Evolutionary conservation across 2,888 invertebrate genomes (phyloP).

Genomic region (Nephrotoma appendiculata): DNA sequence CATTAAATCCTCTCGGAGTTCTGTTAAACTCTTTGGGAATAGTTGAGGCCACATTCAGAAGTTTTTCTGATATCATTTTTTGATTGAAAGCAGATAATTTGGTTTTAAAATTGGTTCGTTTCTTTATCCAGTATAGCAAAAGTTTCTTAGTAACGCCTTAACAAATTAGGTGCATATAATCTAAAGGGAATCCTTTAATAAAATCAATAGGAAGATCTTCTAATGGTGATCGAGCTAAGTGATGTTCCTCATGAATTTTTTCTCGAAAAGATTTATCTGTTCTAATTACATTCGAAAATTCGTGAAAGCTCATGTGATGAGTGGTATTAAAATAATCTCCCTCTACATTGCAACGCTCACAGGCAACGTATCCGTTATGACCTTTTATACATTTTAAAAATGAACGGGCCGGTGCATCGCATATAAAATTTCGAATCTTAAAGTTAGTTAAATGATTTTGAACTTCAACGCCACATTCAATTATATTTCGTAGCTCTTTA

Average conservation of each 20-base stretch:
- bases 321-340: background rate
- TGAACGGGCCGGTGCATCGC: background rate
- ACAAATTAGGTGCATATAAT: constrained; percentile 7
- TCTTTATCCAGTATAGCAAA: constrained; percentile 1
- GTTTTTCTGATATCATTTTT: constrained; percentile 1
- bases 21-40: constrained; percentile 5
- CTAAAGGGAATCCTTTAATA: constrained; percentile 7
- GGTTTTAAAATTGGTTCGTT: background rate
- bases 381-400: background rate
- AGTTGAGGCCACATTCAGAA: background rate
- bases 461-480: background rate
- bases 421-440: background rate
- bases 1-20: constrained; percentile 5
- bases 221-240: constrained; percentile 1
- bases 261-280: background rate
- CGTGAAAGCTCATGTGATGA: background rate
- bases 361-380: no score
- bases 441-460: background rate
- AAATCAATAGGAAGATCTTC: constrained; percentile 5
- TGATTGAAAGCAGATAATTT: background rate
- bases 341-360: background rate
- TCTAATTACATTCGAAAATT: constrained; percentile 1
- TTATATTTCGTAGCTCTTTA: background rate
- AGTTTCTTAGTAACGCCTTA: constrained; percentile 5
- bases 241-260: background rate